phyloP scores from a whole-genome alignment of 2,888 invertebrate genomes.

The Dicyrtoma fusca region DNA sequence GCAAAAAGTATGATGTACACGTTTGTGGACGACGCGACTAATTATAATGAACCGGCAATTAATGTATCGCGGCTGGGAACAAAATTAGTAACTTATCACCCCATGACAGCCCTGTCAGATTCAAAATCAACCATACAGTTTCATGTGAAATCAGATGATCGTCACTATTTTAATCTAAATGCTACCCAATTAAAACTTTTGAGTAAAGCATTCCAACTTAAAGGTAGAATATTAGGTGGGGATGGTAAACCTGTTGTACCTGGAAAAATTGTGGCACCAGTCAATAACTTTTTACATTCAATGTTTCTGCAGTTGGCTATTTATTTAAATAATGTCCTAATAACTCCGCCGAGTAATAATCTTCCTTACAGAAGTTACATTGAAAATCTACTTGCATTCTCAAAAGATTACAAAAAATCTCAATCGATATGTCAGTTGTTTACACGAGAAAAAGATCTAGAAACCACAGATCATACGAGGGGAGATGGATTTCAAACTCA shows the following conservation, averaged over 20 bases:
- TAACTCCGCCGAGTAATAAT: conserved; percentile 5
- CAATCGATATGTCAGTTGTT: conserved; percentile 5
- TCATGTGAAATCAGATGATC: conserved; percentile 34
- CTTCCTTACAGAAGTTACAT: conserved; percentile 22
- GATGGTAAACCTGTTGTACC: conserved; percentile 5
- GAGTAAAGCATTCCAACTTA: conserved; percentile 27
- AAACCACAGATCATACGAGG: not conserved
- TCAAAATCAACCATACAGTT: conserved; percentile 30
- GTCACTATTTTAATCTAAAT: conserved; percentile 35
- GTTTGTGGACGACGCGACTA: not conserved
- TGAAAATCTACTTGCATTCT: conserved; percentile 10
- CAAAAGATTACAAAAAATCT: conserved; percentile 22
- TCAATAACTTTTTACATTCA: conserved; percentile 34
- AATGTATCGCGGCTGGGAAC: not conserved
- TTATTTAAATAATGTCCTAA: conserved; percentile 15
- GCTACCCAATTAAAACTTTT: no score
- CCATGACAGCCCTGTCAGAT: not conserved
- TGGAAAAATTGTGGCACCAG: conserved; percentile 25
- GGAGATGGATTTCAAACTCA: conserved; percentile 19
- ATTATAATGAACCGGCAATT: not conserved
- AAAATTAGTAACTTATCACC: not conserved
- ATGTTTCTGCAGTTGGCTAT: conserved; percentile 25
- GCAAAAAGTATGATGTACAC: no score
- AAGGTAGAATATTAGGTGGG: conserved; percentile 11
- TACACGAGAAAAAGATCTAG: not conserved